These are phyloP conservation scores for Leguminivora glycinivorella DNA, from an alignment of 1,140 invertebrate genomes.

Conservation along the genomic window DNA sequence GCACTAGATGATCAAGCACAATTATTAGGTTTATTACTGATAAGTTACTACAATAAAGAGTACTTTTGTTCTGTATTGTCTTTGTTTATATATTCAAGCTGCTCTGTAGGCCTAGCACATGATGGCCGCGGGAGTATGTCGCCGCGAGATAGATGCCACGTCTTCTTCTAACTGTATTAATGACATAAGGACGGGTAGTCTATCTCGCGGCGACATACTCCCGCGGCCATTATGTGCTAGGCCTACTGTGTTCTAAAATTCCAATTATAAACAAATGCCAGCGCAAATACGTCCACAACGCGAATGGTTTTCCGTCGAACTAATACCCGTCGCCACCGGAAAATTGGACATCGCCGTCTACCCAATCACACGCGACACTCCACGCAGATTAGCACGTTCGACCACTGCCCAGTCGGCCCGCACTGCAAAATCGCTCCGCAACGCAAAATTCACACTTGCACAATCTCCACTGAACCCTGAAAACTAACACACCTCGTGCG, in stretches of 20 bases:
- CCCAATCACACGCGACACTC: constrained; percentile 76
- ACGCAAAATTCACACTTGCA: constrained; percentile 61
- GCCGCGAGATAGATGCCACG: too few relatives aligned
- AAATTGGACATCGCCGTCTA: constrained; percentile 74
- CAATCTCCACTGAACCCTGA: constrained; percentile 62
- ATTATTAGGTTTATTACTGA: too few relatives aligned
- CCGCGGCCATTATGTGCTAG: too few relatives aligned
- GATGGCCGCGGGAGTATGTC: too few relatives aligned
- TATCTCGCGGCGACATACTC: too few relatives aligned
- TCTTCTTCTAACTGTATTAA: too few relatives aligned
- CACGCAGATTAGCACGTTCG: constrained; percentile 72
- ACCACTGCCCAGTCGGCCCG: constrained; percentile 51
- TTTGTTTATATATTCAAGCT: not conserved
- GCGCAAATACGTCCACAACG: constrained; percentile 52
- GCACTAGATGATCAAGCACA: too few relatives aligned
- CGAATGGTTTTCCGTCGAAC: constrained; percentile 61
- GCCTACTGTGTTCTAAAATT: constrained; percentile 24
- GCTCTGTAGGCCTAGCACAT: too few relatives aligned
- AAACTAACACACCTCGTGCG: constrained; percentile 42
- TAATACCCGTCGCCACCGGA: constrained; percentile 69
- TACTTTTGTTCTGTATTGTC: not conserved
- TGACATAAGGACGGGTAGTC: too few relatives aligned
- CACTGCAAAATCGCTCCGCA: constrained; percentile 43
- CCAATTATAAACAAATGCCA: constrained; percentile 29
- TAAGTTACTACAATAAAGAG: too few relatives aligned